Base-by-base conservation (phyloP, 2,113 vertebrate genomes). In the Sitta europaea region DNA sequence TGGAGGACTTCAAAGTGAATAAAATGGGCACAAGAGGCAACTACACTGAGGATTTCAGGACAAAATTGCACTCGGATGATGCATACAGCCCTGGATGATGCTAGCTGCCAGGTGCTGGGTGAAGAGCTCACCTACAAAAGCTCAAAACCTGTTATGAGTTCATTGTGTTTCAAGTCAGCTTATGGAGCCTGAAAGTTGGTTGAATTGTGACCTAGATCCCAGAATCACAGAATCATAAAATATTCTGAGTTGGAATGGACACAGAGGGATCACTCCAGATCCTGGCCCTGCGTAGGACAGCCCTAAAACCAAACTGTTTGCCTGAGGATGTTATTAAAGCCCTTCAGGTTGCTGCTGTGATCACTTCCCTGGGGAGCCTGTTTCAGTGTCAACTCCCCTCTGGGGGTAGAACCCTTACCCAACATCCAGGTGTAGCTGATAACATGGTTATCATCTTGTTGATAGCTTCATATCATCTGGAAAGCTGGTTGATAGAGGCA, bases 401-500 rank as follows among this genome's bases (percentile, higher is more conserved):
- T 45, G 10, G 20, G 13, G 38, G 5, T 3, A 66, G 17, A 74
- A 12, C 8, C 5, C 20, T 57, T 19, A 23, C 42, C 14, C 38
- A 20, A 45, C 11, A 66, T 24, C 23, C 20, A 51, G 24, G 27
- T 14, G 5, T 31, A 48, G 31, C 9, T 12, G 23, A 55, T 8
- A 77, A 3, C 6, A 36, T 1, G 2, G 25, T n/a, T n/a, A n/a
- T n/a, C n/a, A n/a, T n/a, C n/a, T n/a, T n/a, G n/a, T n/a, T n/a
- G n/a, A n/a, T n/a, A n/a, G n/a, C n/a, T n/a, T n/a, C n/a, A n/a
- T n/a, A n/a, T n/a, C n/a, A n/a, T n/a, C n/a, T n/a, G n/a, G 22
- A 87, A 62, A 36, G 5, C 2, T 5, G 16, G 0, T 54, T 53
- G 1, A 2, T 35, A 6, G 11, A 62, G 6, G 14, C n/a, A 3